Conservation (phyloP, 1,140 invertebrate genomes). For the Zaprionus taronus region DNA sequence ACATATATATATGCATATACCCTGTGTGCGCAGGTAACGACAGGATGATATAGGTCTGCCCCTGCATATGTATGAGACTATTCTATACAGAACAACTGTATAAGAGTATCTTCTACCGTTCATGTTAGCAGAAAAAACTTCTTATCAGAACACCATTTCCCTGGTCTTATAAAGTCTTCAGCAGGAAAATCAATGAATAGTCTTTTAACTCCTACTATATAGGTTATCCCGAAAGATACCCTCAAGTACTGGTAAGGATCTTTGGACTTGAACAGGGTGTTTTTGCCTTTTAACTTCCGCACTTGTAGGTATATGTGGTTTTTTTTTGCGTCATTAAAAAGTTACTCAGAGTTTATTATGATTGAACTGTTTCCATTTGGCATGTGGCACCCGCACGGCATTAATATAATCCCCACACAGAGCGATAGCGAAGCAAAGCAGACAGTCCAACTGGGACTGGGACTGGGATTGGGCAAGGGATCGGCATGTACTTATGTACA, state of each 20-base stretch:
- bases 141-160: too few relatives aligned
- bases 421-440: conserved; percentile 25
- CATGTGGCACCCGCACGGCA: conserved; percentile 62
- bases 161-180: too few relatives aligned
- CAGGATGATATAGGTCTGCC: neutral
- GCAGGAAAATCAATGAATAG: too few relatives aligned
- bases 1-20: neutral
- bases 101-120: too few relatives aligned
- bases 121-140: too few relatives aligned
- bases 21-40: neutral
- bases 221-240: neutral
- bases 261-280: neutral
- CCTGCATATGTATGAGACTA: neutral
- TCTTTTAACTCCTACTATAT: neutral
- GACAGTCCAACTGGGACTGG: conserved; percentile 28
- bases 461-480: conserved; percentile 10
- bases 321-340: conserved; percentile 69
- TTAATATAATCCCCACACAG: conserved; percentile 62
- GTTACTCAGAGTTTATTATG: conserved; percentile 71
- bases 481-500: conserved; percentile 16
- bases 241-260: neutral
- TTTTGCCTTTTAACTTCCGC: neutral
- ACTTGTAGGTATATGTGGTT: neutral
- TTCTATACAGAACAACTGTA: neutral
- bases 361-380: conserved; percentile 75